These are phyloP conservation scores for Nineta flava DNA, from an alignment of 2,888 invertebrate genomes.

Conservation along the genomic window DNA sequence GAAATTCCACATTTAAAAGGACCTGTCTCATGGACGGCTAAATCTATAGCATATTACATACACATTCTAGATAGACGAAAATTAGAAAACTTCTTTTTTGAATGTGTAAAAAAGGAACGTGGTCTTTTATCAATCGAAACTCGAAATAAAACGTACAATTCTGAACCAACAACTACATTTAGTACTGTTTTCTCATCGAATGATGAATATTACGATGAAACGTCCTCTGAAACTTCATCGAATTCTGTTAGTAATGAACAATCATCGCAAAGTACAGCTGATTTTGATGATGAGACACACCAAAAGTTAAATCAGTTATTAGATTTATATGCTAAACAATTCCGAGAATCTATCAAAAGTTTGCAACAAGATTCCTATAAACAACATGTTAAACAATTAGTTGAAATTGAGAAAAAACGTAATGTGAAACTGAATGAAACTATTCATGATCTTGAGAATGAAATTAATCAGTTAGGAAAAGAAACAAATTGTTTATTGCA, in stretches of 20 bases:
- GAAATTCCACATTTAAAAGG: slow-evolving; percentile 1
- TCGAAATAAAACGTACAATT: neutral
- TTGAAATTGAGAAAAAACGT: neutral
- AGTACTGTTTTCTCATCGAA: neutral
- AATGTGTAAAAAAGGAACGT: neutral
- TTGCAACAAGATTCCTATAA: neutral
- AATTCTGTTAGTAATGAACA: neutral
- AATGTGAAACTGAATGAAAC: neutral
- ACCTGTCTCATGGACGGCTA: neutral
- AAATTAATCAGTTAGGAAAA: neutral
- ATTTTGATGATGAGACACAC: neutral
- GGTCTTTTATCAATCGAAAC: neutral
- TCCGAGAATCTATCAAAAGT: neutral
- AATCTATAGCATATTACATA: neutral
- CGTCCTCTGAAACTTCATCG: neutral
- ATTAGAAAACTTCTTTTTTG: neutral
- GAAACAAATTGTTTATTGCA: neutral
- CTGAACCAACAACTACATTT: neutral
- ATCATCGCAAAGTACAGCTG: neutral
- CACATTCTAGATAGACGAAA: neutral
- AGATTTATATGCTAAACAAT: neutral
- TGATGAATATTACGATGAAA: neutral
- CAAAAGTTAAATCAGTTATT: neutral
- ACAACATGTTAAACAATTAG: neutral
- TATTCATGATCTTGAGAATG: neutral